Evolutionary conservation across 2,888 invertebrate species (phyloP).

Genomic region (Lamellibrachia columna): DNA sequence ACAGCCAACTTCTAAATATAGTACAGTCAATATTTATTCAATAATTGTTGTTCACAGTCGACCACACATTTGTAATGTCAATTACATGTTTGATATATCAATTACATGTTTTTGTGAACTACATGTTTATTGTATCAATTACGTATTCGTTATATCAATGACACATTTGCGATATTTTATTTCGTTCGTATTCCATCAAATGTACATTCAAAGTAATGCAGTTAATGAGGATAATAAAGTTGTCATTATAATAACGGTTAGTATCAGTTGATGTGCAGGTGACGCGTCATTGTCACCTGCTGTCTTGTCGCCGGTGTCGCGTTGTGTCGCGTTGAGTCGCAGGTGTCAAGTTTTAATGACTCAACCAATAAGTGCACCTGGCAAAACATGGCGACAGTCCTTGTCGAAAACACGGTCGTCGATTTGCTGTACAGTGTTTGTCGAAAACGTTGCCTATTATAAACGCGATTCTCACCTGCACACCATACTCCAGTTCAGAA

Average conservation of each 20-base stretch:
- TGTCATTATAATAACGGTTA: neutral
- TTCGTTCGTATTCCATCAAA: neutral
- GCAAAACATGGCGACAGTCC: neutral
- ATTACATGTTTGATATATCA: too few species aligned
- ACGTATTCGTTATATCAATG: neutral
- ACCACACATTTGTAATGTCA: too few species aligned
- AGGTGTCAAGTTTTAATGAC: neutral
- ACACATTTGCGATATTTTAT: neutral
- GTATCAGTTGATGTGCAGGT: neutral
- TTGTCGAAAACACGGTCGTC: neutral
- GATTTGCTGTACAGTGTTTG: neutral
- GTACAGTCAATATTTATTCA: too few species aligned
- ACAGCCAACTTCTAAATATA: too few species aligned
- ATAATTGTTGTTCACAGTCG: too few species aligned
- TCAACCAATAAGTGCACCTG: neutral
- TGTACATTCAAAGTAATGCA: neutral
- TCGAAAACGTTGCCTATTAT: too few species aligned
- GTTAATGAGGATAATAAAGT: neutral
- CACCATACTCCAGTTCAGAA: too few species aligned
- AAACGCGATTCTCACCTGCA: too few species aligned
- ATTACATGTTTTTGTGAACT: too few species aligned
- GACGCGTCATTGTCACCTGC: neutral
- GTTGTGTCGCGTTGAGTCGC: neutral
- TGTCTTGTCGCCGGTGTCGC: neutral
- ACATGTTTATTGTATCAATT: too few species aligned